Conservation (phyloP, 2,113 vertebrate genomes). For the Engraulis encrasicolus region DNA sequence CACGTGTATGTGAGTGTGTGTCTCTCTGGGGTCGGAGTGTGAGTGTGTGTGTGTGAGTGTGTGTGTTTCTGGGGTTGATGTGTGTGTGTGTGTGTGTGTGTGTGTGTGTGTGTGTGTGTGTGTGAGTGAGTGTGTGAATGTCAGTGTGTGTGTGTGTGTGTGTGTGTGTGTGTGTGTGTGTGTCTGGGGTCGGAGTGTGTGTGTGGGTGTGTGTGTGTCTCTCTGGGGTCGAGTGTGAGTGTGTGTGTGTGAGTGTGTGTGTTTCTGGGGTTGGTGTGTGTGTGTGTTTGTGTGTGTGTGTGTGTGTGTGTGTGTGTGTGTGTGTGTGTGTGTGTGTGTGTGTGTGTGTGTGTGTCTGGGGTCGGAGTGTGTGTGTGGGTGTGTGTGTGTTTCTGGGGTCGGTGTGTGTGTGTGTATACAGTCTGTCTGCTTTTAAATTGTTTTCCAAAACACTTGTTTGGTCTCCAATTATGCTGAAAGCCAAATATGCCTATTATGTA, state of each 20-base stretch:
- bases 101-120: background rate
- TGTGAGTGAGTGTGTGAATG: background rate
- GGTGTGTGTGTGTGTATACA: too few species aligned
- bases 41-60: background rate
- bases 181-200: too few species aligned
- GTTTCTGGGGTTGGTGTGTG: background rate
- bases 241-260: background rate
- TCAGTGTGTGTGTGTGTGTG: too few species aligned
- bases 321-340: background rate
- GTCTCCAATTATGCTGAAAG: background rate
- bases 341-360: background rate
- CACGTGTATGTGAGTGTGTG: background rate
- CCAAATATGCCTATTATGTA: background rate
- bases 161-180: constrained; percentile 1
- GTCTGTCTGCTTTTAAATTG: background rate
- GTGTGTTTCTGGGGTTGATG: background rate
- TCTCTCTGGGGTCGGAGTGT: too few species aligned
- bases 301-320: background rate
- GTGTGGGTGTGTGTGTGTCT: too few species aligned
- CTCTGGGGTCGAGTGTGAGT: background rate
- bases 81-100: background rate
- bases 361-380: too few species aligned
- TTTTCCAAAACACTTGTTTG: background rate
- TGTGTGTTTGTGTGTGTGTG: background rate
- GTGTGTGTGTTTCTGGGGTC: background rate